Base-by-base conservation (phyloP, 2,113 vertebrate species). In the Balaeniceps rex region DNA sequence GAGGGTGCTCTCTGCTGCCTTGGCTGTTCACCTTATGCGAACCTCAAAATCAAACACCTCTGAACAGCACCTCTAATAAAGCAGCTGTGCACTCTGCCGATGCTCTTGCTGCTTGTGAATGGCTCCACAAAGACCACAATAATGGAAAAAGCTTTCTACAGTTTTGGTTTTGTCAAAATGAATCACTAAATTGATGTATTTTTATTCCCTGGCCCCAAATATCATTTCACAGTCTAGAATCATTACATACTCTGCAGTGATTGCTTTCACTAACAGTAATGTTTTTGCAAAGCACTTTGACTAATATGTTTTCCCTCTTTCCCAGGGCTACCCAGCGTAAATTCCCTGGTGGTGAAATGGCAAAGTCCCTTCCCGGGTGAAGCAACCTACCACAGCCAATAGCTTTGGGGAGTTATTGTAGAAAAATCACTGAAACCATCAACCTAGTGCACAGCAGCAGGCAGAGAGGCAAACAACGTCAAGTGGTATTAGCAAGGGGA, bases 361-460 rank as follows among this genome's bases (percentile, higher is more conserved):
- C 71, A 26, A 44, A 68, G 64, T 70, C 61, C 58, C 36, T 85
- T 91, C 49, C 42, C 10, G 3, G 31, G 75, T 57, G 58, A 91
- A 88, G 60, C 46, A 88, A 57, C 70, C 57, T 81, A 69, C 57
- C 60, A 72, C 22, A 95, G 80, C 23, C 5, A 1, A 42, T 5
- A 29, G 52, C n/a, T 92, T 76, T 33, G 31, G 75, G 75, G 75
- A 94, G 40, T 84, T 94, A 65, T 5, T 64, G 68, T 29, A 94
- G 85, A 82, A 96, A 96, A 95, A 87, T 82, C 81, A 68, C 87
- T 58, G 68, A 95, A 96, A 88, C 40, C 70, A 90, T 58, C 88
- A 95, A 60, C 84, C 14, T 12, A 34, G 52, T 1, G 2, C 77
- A 70, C 47, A 69, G 83, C 60, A 92, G 70, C 68, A 46, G 42